Evolutionary conservation across 2,888 invertebrate genomes (phyloP).

Genomic region (Stramonita haemastoma): DNA sequence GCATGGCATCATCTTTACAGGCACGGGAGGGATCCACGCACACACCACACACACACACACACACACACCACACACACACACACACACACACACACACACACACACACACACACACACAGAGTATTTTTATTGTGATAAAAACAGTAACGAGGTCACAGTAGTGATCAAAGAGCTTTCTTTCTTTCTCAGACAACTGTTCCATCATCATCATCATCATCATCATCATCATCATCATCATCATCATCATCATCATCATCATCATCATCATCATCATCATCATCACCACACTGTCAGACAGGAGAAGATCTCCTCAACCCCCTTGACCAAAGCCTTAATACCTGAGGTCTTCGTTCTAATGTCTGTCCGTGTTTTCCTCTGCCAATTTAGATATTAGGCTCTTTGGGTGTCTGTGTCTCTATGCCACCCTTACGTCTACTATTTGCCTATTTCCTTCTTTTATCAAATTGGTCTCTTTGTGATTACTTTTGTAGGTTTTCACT

Average conservation of each 20-base stretch:
- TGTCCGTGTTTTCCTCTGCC: not conserved
- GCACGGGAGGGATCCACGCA: too few species aligned
- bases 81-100: too few species aligned
- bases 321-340: too few species aligned
- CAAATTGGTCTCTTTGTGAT: not conserved
- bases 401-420: not conserved
- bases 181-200: not conserved
- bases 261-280: not conserved
- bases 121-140: too few species aligned
- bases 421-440: not conserved
- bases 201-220: not conserved
- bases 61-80: too few species aligned
- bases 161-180: not conserved
- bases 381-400: not conserved
- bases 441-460: not conserved
- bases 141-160: too few species aligned
- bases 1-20: too few species aligned
- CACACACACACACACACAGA: too few species aligned
- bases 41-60: too few species aligned
- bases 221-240: constrained; percentile 1
- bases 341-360: not conserved
- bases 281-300: too few species aligned
- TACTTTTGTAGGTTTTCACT: not conserved
- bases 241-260: constrained; percentile 21
- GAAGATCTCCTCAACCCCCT: too few species aligned